phyloP scores from a whole-genome alignment of 2,797 vertebrate genomes.

The Phalanger gymnotis region DNA sequence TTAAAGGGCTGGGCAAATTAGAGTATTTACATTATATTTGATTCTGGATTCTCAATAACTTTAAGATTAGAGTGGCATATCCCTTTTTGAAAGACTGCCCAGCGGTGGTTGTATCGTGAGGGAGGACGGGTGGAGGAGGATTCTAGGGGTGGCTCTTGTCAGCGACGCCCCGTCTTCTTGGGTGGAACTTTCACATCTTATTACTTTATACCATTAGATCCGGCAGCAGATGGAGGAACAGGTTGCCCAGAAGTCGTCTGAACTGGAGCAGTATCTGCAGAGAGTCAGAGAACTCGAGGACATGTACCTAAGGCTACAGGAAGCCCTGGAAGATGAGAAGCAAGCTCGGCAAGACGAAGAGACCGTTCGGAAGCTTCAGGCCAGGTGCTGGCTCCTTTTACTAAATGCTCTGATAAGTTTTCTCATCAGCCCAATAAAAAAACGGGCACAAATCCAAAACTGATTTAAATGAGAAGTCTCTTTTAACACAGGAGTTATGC shows the following conservation, averaged over 20 bases:
- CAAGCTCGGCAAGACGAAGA: slow-evolving; percentile 96
- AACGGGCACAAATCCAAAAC: neutral
- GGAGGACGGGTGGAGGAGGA: neutral
- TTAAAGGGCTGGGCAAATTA: neutral
- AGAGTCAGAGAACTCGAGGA: slow-evolving; percentile 94
- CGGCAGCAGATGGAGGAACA: slow-evolving; percentile 96
- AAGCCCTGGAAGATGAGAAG: slow-evolving; percentile 94
- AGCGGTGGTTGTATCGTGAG: neutral
- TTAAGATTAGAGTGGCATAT: neutral
- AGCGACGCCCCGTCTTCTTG: neutral
- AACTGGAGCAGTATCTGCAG: slow-evolving; percentile 96
- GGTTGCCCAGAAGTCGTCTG: slow-evolving; percentile 95
- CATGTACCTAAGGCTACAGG: slow-evolving; percentile 94
- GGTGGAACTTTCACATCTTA: neutral
- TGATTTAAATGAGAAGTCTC: neutral
- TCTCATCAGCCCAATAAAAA: neutral
- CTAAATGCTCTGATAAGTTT: neutral
- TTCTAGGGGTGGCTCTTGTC: neutral
- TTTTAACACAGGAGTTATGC: neutral
- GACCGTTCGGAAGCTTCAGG: slow-evolving; percentile 92
- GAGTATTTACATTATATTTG: neutral
- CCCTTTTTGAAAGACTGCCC: neutral
- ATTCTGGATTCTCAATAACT: neutral
- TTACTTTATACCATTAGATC: slow-evolving; percentile 85
- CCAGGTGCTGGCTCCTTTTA: slow-evolving; percentile 84